Base-by-base conservation (phyloP, 2,797 vertebrate species). In the Cyclopterus lumpus region DNA sequence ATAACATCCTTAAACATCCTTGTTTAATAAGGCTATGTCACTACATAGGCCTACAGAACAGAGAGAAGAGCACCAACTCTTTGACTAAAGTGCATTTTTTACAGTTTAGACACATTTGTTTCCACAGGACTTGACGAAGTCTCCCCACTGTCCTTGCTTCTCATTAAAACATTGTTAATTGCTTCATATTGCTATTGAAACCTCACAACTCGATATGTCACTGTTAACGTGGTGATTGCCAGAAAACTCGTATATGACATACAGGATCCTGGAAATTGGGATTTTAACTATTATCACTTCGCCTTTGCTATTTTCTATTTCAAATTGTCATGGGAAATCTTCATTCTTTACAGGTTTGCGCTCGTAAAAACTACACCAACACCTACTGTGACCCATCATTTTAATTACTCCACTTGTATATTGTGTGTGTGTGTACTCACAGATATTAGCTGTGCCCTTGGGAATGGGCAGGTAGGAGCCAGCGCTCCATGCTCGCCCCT, bases 391-490 rank as follows among this genome's bases (percentile, higher is more conserved):
- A 68, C 15, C 67, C 40, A 30, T 42, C 40, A n/a, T 49, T 22
- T 65, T 66, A 69, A 80, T 74, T 51, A 79, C 42, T 57, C 63
- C 40, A 8, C 15, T 12, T 30, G 24, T 55, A 36, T 60, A 65
- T 60, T 18, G 49, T 65, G 71, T 67, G 65, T 63, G 65, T 38
- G 48, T 66, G 36, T 94, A 98, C 98, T 99, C 95, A 99, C 98
- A 99, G 95, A 97, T 96, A 95, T 99, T 99, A 79, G 98, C 97
- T 11, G 98, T 99, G 94, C 98, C 98, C 91, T 98, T 99, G 77
- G 98, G 98, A 89, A 99, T 99, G 82, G 98, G 98, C 80, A 99
- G 96, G 85, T 99, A 99, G 51, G 98, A 99, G 82, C 98, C 98
- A 4, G 97, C 94, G 30, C 97, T 99, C 98, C 98, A 99, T 0